Evolutionary conservation across 2,113 vertebrate species (phyloP), one percentile per base, ranked within the genome.

Genomic region (Cynopterus brachyotis): DNA sequence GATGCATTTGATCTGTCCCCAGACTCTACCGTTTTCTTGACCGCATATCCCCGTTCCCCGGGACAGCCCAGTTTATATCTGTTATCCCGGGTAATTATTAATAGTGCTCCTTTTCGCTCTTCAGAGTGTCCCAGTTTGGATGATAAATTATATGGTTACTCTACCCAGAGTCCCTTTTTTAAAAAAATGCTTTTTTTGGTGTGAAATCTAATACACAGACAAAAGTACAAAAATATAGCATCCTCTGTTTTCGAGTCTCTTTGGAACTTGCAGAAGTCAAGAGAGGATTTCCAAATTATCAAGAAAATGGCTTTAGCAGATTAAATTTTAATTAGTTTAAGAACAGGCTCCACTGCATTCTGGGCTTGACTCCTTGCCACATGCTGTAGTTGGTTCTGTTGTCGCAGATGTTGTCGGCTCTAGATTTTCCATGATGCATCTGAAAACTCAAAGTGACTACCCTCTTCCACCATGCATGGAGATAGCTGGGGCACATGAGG

Each of bases 291-390:
- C 96, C 94, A 96, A 92, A 97, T 95, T 92, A 97, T 97, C 82
- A 87, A 69, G 73, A 89, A 97, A 97, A 97, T 96, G 81, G 75
- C 73, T 95, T 85, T 92, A 60, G 89, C 89, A 80, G 79, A 97
- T 97, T 95, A 96, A 96, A 95, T 94, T 96, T 97, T 96, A 96
- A 98, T 98, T 62, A 93, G 89, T 50, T 92, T 37, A 28, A 81
- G 79, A 93, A 89, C 89, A 50, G 66, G 20, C 55, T 59, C 80
- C 37, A 32, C 87, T 37, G 81, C 53, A 1, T 73, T 85, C 84
- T 86, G 89, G 91, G 32, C 95, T 94, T n/a, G 50, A 95, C 24
- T 89, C 78, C 40, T 79, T 55, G 67, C 67, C 15, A 3, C 83
- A 3, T 5, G 45, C 92, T 86, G 17, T 30, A 59, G 45, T 16